These are phyloP conservation scores for Cacoxenus indagator DNA, from an alignment of 2,888 invertebrate genomes.

Conservation along the genomic window DNA sequence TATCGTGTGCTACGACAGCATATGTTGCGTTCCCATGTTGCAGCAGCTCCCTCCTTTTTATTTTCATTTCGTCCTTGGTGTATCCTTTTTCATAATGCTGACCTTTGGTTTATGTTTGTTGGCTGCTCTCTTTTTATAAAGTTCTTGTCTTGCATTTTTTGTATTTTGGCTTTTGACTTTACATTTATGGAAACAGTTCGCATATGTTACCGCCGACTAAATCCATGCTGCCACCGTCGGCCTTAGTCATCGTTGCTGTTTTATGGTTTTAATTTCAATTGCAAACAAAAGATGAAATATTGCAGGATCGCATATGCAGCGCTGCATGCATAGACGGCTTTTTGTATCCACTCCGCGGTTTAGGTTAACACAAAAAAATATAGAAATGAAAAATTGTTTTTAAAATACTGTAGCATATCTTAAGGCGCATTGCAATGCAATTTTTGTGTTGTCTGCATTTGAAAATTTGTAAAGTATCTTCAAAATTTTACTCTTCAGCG, in stretches of 20 bases:
- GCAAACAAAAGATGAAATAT: slow-evolving; percentile 21
- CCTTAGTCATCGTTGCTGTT: slow-evolving; percentile 18
- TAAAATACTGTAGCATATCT: neutral
- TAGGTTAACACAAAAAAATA: neutral
- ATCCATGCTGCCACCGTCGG: slow-evolving; percentile 12
- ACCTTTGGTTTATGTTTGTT: slow-evolving; percentile 26
- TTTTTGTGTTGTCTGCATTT: neutral
- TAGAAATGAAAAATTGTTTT: neutral
- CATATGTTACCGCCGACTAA: slow-evolving; percentile 12
- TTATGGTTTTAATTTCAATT: slow-evolving; percentile 23
- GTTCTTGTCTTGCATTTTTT: slow-evolving; percentile 15
- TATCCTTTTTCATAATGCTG: slow-evolving; percentile 7
- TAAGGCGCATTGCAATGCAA: neutral
- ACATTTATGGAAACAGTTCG: slow-evolving; percentile 4
- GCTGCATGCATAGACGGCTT: neutral
- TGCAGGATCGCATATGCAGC: neutral
- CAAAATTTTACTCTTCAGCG: too few species aligned
- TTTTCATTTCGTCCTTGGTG: slow-evolving; percentile 16
- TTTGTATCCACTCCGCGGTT: neutral
- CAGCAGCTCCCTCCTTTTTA: neutral
- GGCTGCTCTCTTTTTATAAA: slow-evolving; percentile 43
- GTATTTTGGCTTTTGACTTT: neutral
- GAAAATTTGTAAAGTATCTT: too few species aligned
- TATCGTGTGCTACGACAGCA: neutral
- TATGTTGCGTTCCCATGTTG: slow-evolving; percentile 16